Base-by-base conservation (phyloP, 1,140 invertebrate genomes). In the Drosophila bipectinata region DNA sequence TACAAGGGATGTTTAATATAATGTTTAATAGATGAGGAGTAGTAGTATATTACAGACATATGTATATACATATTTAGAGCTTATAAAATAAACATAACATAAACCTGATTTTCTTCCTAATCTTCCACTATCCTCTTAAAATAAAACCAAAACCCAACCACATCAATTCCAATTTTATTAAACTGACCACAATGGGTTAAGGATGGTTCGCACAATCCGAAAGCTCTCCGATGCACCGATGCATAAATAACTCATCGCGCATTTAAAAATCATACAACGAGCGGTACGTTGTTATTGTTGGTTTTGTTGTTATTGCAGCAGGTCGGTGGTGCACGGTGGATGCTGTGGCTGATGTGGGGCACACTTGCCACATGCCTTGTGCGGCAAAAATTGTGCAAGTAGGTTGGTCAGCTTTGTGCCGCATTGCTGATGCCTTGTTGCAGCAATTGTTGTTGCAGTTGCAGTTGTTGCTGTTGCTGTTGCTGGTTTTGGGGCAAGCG, bases 161-260 rank as follows among this genome's bases (percentile, higher is more conserved):
- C 30, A 55, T 45, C 52, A n/a, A 56, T 67, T 64, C n/a, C 10
- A 18, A 21, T 32, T 44, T 32, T 4, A 48, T 39, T 64, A 32
- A n/a, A 10, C 41, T 69, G 45, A 45, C 47, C 62, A 44, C 77
- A 37, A 57, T 55, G 78, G 78, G 82, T 82, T 87, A 88, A 82
- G 54, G 72, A 56, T 87, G 67, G 51, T 56, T 69, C 52, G 82
- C 69, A 78, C 68, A 80, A 75, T 75, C 69, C 74, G 39, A 75
- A 53, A 51, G 58, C 44, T 37, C 30, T 53, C 14, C 37, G 69
- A 75, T 82, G 78, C 71, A 58, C 34, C 80, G 72, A 73, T 88
- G 83, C 83, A 88, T 88, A 88, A 88, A 88, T 88, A 88, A 88
- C 83, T 88, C 83, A 88, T 88, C 83, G 83, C 84, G 76, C 83